Evolutionary conservation across 2,797 vertebrate genomes (phyloP).

Genomic region (Synaphobranchus kaupii): DNA sequence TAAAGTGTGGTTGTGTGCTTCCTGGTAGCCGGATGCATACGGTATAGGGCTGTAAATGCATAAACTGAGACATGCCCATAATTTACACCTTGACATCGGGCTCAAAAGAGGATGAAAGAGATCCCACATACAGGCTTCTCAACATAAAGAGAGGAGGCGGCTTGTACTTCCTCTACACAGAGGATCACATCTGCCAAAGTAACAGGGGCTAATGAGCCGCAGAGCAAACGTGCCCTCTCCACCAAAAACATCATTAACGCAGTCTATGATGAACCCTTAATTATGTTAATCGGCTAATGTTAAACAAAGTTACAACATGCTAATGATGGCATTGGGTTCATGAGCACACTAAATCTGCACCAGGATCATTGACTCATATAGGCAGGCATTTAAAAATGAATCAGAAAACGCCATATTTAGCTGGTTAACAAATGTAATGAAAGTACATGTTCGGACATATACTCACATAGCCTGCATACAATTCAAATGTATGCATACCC

Average conservation of each 20-base stretch:
- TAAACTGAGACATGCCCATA: neutral
- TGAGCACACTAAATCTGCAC: conserved; percentile 27
- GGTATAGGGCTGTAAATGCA: no score
- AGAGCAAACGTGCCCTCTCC: conserved; percentile 28
- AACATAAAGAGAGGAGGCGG: neutral
- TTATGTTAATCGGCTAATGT: conserved; percentile 39
- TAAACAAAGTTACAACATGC: conserved; percentile 37
- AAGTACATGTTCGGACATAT: neutral
- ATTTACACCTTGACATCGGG: neutral
- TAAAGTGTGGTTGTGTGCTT: neutral
- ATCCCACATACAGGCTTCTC: neutral
- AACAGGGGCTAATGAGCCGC: conserved; percentile 8
- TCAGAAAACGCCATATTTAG: neutral
- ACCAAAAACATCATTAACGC: conserved; percentile 34
- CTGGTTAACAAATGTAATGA: neutral
- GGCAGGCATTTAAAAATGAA: neutral
- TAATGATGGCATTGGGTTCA: conserved; percentile 35
- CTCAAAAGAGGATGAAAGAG: conserved; percentile 11
- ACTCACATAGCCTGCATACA: neutral
- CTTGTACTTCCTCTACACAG: neutral
- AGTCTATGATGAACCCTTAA: conserved; percentile 35
- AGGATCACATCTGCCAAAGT: conserved; percentile 24
- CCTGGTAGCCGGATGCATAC: neutral
- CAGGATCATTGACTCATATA: neutral
- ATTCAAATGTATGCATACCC: no score